phyloP scores from a whole-genome alignment of 2,888 invertebrate genomes.

The Auanema sp. region DNA sequence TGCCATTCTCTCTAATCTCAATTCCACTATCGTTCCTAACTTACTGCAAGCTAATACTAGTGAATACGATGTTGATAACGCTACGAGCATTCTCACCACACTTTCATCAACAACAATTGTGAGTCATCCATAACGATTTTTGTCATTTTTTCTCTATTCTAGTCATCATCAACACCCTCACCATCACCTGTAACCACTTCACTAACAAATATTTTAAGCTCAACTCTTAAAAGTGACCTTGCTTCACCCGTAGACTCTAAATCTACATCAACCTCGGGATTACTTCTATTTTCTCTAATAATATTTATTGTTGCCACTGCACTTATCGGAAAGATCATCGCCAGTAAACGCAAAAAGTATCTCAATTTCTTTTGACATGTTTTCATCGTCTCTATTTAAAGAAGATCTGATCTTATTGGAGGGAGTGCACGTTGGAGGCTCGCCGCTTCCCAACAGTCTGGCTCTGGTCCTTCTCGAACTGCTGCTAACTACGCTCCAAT shows the following conservation, averaged over 20 bases:
- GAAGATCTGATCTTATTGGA: constrained; percentile 36
- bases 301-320: constrained; percentile 46
- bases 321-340: constrained; percentile 47
- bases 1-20: too few relatives aligned
- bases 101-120: constrained; percentile 1
- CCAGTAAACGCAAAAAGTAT: constrained; percentile 46
- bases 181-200: too few relatives aligned
- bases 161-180: too few relatives aligned
- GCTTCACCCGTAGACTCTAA: too few relatives aligned
- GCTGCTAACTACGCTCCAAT: constrained; percentile 21
- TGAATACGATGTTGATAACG: not conserved
- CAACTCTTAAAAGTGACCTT: too few relatives aligned
- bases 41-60: too few relatives aligned
- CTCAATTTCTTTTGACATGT: not conserved
- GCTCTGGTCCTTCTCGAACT: constrained; percentile 12
- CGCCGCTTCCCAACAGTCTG: constrained; percentile 34
- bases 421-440: constrained; percentile 43
- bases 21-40: too few relatives aligned
- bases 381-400: constrained; percentile 6
- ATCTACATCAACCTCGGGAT: constrained; percentile 20
- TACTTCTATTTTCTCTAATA: constrained; percentile 43
- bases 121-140: not conserved
- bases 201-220: too few relatives aligned
- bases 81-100: not conserved
- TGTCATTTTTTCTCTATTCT: too few relatives aligned